Percentiles rank a stretch among this genome's conserved stretches.
Conservation (phyloP, 2,797 vertebrate species). For the Rhinoraja longicauda region DNA sequence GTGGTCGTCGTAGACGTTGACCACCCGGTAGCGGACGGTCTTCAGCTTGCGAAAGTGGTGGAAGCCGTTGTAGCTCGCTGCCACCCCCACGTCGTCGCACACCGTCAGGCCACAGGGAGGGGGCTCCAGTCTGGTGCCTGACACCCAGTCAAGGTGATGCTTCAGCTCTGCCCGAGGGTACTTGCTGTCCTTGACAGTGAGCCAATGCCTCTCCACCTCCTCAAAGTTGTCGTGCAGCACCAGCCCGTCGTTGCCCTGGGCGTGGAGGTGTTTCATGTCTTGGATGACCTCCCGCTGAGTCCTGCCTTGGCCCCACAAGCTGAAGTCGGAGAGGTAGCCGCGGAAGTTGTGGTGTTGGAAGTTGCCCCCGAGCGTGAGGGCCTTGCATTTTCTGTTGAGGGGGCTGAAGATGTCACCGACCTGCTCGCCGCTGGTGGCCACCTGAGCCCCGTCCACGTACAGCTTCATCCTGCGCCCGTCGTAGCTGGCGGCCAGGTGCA, state of each 20-base stretch:
- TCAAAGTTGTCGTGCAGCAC: slow-evolving; percentile 88
- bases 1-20: slow-evolving; percentile 78
- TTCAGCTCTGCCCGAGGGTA: slow-evolving; percentile 62
- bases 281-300: slow-evolving; percentile 79
- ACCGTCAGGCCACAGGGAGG: slow-evolving; percentile 89
- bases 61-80: slow-evolving; percentile 83
- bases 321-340: slow-evolving; percentile 79
- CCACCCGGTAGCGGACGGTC: slow-evolving; percentile 82
- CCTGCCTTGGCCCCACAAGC: slow-evolving; percentile 80
- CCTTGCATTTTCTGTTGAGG: slow-evolving; percentile 90
- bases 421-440: slow-evolving; percentile 83
- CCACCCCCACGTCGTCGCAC: slow-evolving; percentile 84
- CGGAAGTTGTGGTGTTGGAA: slow-evolving; percentile 86
- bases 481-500: slow-evolving; percentile 82
- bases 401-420: slow-evolving; percentile 89
- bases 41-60: slow-evolving; percentile 78
- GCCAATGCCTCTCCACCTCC: slow-evolving; percentile 78
- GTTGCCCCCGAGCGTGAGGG: slow-evolving; percentile 90
- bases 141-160: slow-evolving; percentile 59
- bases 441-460: slow-evolving; percentile 90
- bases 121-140: slow-evolving; percentile 83
- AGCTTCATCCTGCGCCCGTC: slow-evolving; percentile 85
- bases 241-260: slow-evolving; percentile 58
- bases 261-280: slow-evolving; percentile 74
- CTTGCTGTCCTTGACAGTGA: slow-evolving; percentile 66